Conservation (phyloP, 1,140 invertebrate species). For the Chlorops oryzae region DNA sequence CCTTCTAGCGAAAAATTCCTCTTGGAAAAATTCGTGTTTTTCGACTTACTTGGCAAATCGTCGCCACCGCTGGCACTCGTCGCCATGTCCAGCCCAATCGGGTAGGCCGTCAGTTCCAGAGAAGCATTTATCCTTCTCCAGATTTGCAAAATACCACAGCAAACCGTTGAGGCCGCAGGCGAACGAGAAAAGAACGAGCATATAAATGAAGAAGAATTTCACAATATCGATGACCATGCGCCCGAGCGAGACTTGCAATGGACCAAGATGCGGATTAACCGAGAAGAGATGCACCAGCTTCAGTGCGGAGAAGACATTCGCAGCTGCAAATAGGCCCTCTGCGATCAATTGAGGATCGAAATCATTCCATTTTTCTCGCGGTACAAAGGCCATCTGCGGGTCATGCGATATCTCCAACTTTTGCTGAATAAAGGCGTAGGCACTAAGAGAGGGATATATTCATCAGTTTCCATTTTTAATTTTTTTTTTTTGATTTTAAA, state of each 20-base stretch:
- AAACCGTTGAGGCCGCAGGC: conserved; percentile 81
- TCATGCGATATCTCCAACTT: conserved; percentile 58
- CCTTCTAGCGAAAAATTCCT: neutral
- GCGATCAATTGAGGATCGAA: conserved; percentile 92
- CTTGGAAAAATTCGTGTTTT: neutral
- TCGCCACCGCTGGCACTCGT: conserved; percentile 73
- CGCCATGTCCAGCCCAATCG: conserved; percentile 60
- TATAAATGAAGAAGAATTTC: conserved; percentile 83
- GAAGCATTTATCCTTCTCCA: conserved; percentile 72
- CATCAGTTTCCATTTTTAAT: neutral
- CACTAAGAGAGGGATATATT: no score
- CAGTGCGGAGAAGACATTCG: conserved; percentile 80
- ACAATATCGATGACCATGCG: conserved; percentile 82
- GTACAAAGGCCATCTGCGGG: conserved; percentile 62
- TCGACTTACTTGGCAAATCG: conserved; percentile 58
- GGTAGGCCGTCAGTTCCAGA: conserved; percentile 54
- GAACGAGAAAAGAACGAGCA: conserved; percentile 75
- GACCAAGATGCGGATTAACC: conserved; percentile 84
- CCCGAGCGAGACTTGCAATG: conserved; percentile 76
- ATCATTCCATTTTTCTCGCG: conserved; percentile 81
- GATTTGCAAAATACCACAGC: conserved; percentile 83
- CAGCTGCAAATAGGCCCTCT: conserved; percentile 89
- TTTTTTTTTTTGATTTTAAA: neutral
- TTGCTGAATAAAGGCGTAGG: conserved; percentile 73
- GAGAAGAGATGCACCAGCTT: conserved; percentile 87